These are phyloP conservation scores for Deroptyus accipitrinus DNA, from an alignment of 2,113 vertebrate genomes.

Conservation along the genomic window DNA sequence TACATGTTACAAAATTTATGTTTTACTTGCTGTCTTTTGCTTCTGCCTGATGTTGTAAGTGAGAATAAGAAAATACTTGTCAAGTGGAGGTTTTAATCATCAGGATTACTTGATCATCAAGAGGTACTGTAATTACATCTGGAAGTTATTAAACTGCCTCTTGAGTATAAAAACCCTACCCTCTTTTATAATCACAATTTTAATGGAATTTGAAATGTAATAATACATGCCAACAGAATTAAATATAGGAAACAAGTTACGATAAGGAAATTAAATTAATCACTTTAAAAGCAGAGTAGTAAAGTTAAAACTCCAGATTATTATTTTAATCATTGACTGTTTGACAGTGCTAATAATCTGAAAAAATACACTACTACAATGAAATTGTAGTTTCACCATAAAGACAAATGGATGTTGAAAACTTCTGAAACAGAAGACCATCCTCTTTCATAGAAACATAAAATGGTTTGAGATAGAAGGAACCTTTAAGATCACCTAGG, in stretches of 20 bases:
- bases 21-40: background rate
- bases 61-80: slow-evolving; percentile 24
- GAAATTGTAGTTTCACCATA: background rate
- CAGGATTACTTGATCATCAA: background rate
- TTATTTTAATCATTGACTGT: background rate
- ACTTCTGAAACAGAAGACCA: background rate
- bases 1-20: background rate
- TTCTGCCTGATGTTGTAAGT: background rate
- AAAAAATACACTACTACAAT: background rate
- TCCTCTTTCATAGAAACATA: background rate
- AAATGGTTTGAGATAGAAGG: background rate
- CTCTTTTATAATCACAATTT: background rate
- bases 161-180: background rate
- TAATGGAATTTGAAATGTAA: slow-evolving; percentile 1
- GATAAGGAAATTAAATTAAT: slow-evolving; percentile 27
- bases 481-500: background rate
- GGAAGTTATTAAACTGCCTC: slow-evolving; percentile 7
- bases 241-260: slow-evolving; percentile 16
- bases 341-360: background rate
- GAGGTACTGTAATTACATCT: background rate
- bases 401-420: background rate
- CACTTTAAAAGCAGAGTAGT: background rate
- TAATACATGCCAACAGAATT: background rate
- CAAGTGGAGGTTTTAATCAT: background rate
- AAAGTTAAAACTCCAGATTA: background rate